Base-by-base conservation (phyloP, 35 echinoderm and acorn worm species). In the Hemicentrotus pulcherrimus region DNA sequence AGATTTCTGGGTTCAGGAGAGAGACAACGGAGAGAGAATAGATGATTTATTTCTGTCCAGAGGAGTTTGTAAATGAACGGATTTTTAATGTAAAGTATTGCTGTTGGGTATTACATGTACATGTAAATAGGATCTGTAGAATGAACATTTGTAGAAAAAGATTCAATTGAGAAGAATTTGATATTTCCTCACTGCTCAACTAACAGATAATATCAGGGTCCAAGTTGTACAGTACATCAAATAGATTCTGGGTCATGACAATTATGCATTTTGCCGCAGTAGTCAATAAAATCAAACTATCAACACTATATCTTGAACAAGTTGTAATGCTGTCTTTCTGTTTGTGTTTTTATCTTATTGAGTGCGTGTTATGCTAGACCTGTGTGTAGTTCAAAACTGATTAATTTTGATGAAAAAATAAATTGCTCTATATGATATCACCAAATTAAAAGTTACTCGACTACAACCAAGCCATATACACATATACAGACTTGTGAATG, bases 201-300 rank as follows among this genome's bases (percentile, higher is more conserved):
- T 90, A 90, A 18, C 16, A 19, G 18, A 4, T 32, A 32, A 93
- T 93, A 93, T 93, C 91, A 93, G 91, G 91, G 91, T 93, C 14
- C 12, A 93, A 31, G 28, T 93, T 93, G 91, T 93, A 93, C 91
- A 93, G 91, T 93, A 93, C 45, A 93, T 93, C 46, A 93, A 93
- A 93, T 46, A 58, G 46, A 47, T 46, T 31, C 30, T 47, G 30
- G 48, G 48, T 47, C 15, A 18, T 58, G 46, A 47, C 32, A 47
- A 90, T 90, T 45, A 90, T 90, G 88, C 91, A 93, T 93, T 93
- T 58, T 93, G 91, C 91, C 91, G 91, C 91, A 93, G 91, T 93
- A 93, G 91, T 93, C 48, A 93, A 93, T 93, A 93, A 93, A 93
- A 93, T 90, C 32, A 15, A 90, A 90, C 88, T 90, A 90, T 90